phyloP scores from a whole-genome alignment of 2,888 invertebrate species.

The Nemurella pictetii region DNA sequence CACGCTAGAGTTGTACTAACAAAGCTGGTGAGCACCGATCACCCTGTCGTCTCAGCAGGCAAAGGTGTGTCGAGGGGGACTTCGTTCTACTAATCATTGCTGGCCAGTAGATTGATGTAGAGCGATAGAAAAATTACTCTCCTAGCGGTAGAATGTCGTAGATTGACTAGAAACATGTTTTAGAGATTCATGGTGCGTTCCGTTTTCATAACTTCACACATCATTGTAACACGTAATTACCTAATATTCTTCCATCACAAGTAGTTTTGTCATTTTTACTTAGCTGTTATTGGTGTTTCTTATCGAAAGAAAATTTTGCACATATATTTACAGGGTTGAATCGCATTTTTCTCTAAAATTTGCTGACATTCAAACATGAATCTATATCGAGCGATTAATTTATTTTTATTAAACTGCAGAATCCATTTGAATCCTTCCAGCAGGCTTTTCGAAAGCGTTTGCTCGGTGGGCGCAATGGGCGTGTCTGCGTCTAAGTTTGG shows the following conservation, averaged over 20 bases:
- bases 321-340: not conserved
- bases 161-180: not conserved
- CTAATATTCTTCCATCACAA: not conserved
- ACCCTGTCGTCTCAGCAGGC: not conserved
- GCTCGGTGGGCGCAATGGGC: not conserved
- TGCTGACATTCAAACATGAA: not conserved
- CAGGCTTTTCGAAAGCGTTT: conserved; percentile 2
- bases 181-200: not conserved
- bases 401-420: conserved; percentile 19
- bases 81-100: too few species aligned
- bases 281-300: not conserved
- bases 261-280: not conserved
- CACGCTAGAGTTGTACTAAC: not conserved
- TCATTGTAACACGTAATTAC: not conserved
- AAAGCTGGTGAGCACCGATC: not conserved
- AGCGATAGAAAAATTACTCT: not conserved
- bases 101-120: not conserved
- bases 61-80: not conserved
- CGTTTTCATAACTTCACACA: not conserved
- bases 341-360: not conserved
- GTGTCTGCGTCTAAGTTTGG: not conserved
- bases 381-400: not conserved
- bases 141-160: not conserved
- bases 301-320: not conserved
- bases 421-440: conserved; percentile 22